Evolutionary conservation across 2,113 vertebrate genomes (phyloP), one percentile per base, ranked within the genome.

Genomic region (Anolis carolinensis): DNA sequence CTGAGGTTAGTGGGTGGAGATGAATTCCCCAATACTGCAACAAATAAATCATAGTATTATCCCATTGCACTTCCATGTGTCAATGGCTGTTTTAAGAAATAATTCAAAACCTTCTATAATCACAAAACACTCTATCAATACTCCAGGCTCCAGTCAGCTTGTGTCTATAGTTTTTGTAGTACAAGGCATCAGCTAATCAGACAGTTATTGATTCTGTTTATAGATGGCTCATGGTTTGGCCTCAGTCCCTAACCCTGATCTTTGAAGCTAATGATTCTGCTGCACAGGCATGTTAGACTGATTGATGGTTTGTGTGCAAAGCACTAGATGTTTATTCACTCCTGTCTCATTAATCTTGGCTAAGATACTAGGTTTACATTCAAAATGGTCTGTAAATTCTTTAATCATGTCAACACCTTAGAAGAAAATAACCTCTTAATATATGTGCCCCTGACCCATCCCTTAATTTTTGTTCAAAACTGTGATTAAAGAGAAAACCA

Each of bases 311-410:
- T 92, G 34, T 90, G 63, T 23, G 78, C 65, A 91, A 72, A 95
- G 84, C 27, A 21, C 0, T 77, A 91, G 30, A 34, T 82, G 8
- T 91, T 94, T 92, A 59, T 65, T 59, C 48, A 77, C 62, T 88
- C 92, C 81, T 91, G 79, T 74, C 86, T 90, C 72, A 92, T 92
- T 84, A 89, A 85, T 88, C 85, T 94, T 94, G 32, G 11, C 91
- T 95, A 93, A 93, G 91, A 92, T 91, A 68, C 87, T 92, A 91
- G 85, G 84, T 88, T 23, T 87, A 88, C 88, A 48, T 90, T n/a
- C 34, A 93, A 86, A 94, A 91, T 85, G 50, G 48, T 21, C 88
- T 94, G 44, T 84, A 88, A 91, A 91, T 30, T 63, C 89, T 68
- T 80, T 89, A 89, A 82, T 34, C 73, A 73, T 81, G 39, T 36